Percentiles rank a stretch among this genome's conserved stretches.
Evolutionary conservation across 2,888 invertebrate species (phyloP).

Genomic region (Eupithecia vulgata): DNA sequence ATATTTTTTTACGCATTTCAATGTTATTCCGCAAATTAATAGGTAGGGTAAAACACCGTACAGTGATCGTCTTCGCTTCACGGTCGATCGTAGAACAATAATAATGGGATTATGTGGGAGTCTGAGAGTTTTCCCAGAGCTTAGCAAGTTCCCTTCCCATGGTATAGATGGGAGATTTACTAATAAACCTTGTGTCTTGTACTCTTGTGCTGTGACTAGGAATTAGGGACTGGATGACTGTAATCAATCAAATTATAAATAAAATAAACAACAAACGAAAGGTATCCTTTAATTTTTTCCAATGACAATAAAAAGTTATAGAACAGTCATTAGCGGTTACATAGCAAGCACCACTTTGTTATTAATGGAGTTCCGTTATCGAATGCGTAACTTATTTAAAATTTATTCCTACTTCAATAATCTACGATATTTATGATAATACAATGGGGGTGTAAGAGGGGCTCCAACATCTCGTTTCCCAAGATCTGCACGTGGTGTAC

Average conservation of each 20-base stretch:
- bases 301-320: too few species aligned
- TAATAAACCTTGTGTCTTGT: neutral
- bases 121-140: constrained; percentile 38
- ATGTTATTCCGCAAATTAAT: neutral
- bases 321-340: too few species aligned
- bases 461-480: too few species aligned
- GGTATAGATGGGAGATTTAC: constrained; percentile 30
- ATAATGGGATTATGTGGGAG: constrained; percentile 38
- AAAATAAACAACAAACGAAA: too few species aligned
- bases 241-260: neutral
- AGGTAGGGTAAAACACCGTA: neutral
- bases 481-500: too few species aligned
- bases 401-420: too few species aligned
- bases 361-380: too few species aligned
- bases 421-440: too few species aligned
- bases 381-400: too few species aligned
- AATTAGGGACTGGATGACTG: neutral
- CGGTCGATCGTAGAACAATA: constrained; percentile 39
- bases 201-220: neutral
- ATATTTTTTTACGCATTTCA: neutral
- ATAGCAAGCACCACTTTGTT: too few species aligned
- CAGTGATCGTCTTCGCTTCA: neutral
- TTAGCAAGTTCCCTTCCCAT: constrained; percentile 37
- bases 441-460: too few species aligned
- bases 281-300: too few species aligned